These are phyloP conservation scores for Drosophila differens DNA, from an alignment of 2,888 invertebrate genomes.

Conservation along the genomic window DNA sequence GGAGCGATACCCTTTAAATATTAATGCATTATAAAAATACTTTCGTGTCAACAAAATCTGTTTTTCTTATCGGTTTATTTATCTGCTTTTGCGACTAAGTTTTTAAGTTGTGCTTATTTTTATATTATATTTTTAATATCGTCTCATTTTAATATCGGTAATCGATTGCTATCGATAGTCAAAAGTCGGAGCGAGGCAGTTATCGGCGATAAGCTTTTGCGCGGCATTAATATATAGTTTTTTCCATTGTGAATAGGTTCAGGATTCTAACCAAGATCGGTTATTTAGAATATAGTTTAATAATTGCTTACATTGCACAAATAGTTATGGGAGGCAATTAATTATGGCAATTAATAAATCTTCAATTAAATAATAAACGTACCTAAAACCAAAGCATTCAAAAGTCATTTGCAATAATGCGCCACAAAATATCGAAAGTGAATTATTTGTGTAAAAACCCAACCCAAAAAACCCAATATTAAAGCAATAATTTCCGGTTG, in stretches of 20 bases:
- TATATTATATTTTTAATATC: too few relatives aligned
- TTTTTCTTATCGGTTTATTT: too few relatives aligned
- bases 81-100: too few relatives aligned
- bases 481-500: constrained; percentile 12
- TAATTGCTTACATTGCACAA: background rate
- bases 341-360: background rate
- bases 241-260: background rate
- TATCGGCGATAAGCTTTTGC: background rate
- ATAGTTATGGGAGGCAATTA: background rate
- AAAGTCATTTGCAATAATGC: constrained; percentile 11
- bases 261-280: background rate
- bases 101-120: too few relatives aligned
- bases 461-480: background rate
- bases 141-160: too few relatives aligned
- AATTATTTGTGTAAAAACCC: background rate
- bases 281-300: background rate
- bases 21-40: too few relatives aligned
- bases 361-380: background rate
- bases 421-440: background rate
- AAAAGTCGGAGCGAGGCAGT: background rate
- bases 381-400: background rate
- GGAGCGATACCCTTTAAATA: background rate
- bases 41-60: background rate
- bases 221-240: background rate
- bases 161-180: background rate